These are phyloP conservation scores for Leptoclinus maculatus DNA, from an alignment of 2,797 vertebrate genomes.

Conservation along the genomic window DNA sequence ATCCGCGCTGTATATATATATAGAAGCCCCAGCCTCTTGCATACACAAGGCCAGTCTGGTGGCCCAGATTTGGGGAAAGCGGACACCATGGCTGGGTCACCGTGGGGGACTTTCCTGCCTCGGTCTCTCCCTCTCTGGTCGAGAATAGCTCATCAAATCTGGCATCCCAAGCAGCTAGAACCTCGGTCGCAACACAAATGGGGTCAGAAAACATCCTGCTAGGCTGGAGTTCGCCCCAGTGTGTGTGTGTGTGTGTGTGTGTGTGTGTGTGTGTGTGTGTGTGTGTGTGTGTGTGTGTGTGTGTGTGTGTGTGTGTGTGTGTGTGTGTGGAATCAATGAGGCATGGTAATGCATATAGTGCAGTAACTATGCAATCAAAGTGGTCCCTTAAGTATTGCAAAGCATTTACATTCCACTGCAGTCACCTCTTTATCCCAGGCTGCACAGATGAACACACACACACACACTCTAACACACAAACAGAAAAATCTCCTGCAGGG, in stretches of 20 bases:
- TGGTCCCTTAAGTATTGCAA: constrained; percentile 31
- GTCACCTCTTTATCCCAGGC: constrained; percentile 14
- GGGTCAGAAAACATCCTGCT: constrained; percentile 52
- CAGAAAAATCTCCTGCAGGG: constrained; percentile 19
- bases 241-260: constrained; percentile 18
- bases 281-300: constrained; percentile 9
- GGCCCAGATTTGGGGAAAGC: constrained; percentile 71
- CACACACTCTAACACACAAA: constrained; percentile 15
- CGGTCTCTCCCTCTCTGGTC: constrained; percentile 47
- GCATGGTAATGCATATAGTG: constrained; percentile 30
- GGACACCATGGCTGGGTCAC: constrained; percentile 72
- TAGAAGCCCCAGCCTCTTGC: constrained; percentile 39
- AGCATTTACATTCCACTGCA: constrained; percentile 29
- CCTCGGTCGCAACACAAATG: constrained; percentile 39
- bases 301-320: constrained; percentile 2
- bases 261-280: constrained; percentile 13
- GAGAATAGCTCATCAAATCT: constrained; percentile 78
- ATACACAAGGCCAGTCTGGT: constrained; percentile 43
- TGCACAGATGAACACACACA: constrained; percentile 21
- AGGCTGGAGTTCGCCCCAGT: constrained; percentile 35
- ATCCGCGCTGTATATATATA: constrained; percentile 70
- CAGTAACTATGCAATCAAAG: constrained; percentile 43
- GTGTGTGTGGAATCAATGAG: constrained; percentile 26
- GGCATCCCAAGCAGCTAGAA: constrained; percentile 65
- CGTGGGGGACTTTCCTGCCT: constrained; percentile 78